Percentiles rank a stretch among this genome's conserved stretches.
These are phyloP conservation scores for Toxotes chatareus DNA, from an alignment of 2,113 vertebrate genomes.

Conservation along the genomic window DNA sequence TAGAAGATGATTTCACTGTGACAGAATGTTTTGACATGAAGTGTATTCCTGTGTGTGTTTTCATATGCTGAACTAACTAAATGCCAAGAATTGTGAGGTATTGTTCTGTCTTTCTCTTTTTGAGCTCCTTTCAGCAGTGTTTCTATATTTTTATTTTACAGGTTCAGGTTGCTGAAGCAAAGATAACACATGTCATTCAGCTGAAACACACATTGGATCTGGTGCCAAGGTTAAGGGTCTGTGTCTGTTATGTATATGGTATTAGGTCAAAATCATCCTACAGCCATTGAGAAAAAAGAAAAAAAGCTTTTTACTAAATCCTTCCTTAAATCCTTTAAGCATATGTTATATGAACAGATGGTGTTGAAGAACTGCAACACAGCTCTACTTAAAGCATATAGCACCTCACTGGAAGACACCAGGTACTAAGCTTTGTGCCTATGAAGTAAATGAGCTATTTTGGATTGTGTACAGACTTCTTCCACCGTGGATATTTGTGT, in stretches of 20 bases:
- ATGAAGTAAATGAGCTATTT: not conserved
- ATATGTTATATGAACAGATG: slow-evolving; percentile 77
- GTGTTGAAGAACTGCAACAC: slow-evolving; percentile 89
- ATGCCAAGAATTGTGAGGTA: not conserved
- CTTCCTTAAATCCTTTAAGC: not conserved
- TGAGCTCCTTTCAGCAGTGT: not conserved
- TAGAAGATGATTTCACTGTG: not conserved
- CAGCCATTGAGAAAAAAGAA: not conserved
- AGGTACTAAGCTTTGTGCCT: slow-evolving; percentile 79
- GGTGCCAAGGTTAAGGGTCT: slow-evolving; percentile 92
- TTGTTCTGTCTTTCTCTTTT: not conserved
- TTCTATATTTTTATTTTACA: slow-evolving; percentile 63
- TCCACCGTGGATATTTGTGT: not conserved
- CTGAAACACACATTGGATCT: slow-evolving; percentile 95
- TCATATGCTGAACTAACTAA: not conserved
- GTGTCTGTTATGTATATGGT: slow-evolving; percentile 17
- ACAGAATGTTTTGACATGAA: not conserved
- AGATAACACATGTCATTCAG: slow-evolving; percentile 96
- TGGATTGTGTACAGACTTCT: not conserved
- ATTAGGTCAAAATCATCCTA: not conserved
- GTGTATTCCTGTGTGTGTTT: not conserved
- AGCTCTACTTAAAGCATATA: slow-evolving; percentile 91
- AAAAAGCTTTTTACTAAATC: not conserved
- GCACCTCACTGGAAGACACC: slow-evolving; percentile 88
- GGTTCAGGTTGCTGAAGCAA: slow-evolving; percentile 93